Base-by-base conservation (phyloP, 1,140 invertebrate species). In the Ceratoteleas bidentatus region DNA sequence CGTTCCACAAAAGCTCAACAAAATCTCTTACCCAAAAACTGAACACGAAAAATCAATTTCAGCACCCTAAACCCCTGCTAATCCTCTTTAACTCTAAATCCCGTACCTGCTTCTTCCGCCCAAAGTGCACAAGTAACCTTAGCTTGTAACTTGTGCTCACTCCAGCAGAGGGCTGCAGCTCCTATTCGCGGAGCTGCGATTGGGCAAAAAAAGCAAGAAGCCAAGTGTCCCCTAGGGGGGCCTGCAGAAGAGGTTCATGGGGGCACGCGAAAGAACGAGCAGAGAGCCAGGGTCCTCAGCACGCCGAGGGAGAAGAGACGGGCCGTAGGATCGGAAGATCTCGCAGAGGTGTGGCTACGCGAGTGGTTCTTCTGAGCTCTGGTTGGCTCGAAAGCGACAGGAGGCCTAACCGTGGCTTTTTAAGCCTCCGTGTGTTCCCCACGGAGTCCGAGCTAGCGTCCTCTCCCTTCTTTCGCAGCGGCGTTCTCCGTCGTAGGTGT, bases 311-410 rank as follows among this genome's bases (percentile, higher is more conserved):
- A 84, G 84, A 84, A 61, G 77, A 73, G 76, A 66, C 78, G 62
- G 74, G 76, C 58, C 70, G 74, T 73, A 79, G 75, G 66, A 74
- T 81, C 79, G 58, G 77, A 86, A 78, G 84, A 79, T 80, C 75
- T 81, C 68, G 74, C 85, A 90, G 90, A 90, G 90, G 90, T 90
- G 90, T 91, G 90, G 90, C 90, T 89, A 90, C 81, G 88, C 87
- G 87, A 90, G 85, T 84, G 84, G 86, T 86, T 89, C 86, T 88
- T 87, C 88, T 88, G 86, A 85, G 83, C 87, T 87, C 90, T 91
- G 90, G 90, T 91, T 91, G 90, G 90, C 85, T 91, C 88, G 82
- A 87, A 85, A 83, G 83, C 86, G 80, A 88, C 87, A 85, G 90
- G 89, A 90, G 90, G 90, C 90, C 89, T 91, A 87, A 91, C 90